Percentiles rank a stretch among this genome's conserved stretches.
These are phyloP conservation scores for Lasaia peninsularis DNA, from an alignment of 1,140 invertebrate genomes.

Conservation along the genomic window DNA sequence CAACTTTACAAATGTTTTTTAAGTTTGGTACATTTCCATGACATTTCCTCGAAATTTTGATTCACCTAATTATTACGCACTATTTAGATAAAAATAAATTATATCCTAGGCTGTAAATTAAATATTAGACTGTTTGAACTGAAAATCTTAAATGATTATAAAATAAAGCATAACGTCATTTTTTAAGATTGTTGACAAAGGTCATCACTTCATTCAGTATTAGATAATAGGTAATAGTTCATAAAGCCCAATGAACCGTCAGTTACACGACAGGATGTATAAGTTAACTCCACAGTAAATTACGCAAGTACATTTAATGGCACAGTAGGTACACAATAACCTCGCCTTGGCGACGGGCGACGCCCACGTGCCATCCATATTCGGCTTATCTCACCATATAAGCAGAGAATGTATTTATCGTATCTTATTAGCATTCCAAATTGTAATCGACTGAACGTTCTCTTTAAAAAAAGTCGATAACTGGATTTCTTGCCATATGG, in stretches of 20 bases:
- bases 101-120: too few relatives aligned
- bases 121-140: background rate
- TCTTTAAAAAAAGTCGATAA: conserved; percentile 28
- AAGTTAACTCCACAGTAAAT: conserved; percentile 36
- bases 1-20: too few relatives aligned
- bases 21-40: too few relatives aligned
- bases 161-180: conserved; percentile 6
- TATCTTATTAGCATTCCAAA: conserved; percentile 51
- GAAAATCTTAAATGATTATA: background rate
- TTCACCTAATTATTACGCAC: too few relatives aligned
- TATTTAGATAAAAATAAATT: too few relatives aligned
- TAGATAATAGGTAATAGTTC: conserved; percentile 8
- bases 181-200: background rate
- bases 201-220: background rate
- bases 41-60: too few relatives aligned
- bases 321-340: conserved; percentile 30
- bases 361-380: conserved; percentile 57
- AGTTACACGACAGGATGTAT: conserved; percentile 55
- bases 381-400: conserved; percentile 61
- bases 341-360: conserved; percentile 54
- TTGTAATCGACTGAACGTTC: conserved; percentile 37
- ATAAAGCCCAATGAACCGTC: conserved; percentile 58
- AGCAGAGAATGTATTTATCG: conserved; percentile 52
- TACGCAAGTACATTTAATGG: conserved; percentile 51
- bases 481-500: conserved; percentile 51